Percentiles rank a stretch among this genome's conserved stretches.
Conservation (phyloP, 1,140 invertebrate genomes). For the Caerostris darwini region DNA sequence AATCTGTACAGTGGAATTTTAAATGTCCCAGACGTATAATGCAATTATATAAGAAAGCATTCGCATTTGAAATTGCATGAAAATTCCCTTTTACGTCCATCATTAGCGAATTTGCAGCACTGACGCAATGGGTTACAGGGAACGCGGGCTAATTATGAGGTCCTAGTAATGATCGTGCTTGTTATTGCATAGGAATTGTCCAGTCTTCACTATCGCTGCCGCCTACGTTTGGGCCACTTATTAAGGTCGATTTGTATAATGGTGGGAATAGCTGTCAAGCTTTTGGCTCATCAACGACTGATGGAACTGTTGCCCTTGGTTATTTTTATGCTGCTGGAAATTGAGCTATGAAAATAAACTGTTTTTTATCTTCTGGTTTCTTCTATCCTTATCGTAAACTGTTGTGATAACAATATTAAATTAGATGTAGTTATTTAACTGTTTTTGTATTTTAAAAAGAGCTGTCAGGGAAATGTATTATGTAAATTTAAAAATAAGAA, state of each 20-base stretch:
- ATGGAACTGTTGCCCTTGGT: not conserved
- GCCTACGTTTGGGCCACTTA: conserved; percentile 31
- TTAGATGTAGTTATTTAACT: too few relatives aligned
- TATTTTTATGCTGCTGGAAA: not conserved
- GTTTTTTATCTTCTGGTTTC: too few relatives aligned
- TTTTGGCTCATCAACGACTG: not conserved
- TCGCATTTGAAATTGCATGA: not conserved
- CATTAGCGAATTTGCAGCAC: conserved; percentile 5
- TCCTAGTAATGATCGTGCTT: conserved; percentile 13
- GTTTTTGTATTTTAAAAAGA: too few relatives aligned
- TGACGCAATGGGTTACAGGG: conserved; percentile 13
- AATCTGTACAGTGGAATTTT: not conserved
- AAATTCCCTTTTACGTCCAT: not conserved
- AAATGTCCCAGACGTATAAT: not conserved
- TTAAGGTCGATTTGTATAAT: not conserved
- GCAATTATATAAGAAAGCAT: not conserved
- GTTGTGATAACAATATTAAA: too few relatives aligned
- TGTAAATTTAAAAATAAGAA: too few relatives aligned
- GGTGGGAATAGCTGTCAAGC: not conserved
- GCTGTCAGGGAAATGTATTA: too few relatives aligned
- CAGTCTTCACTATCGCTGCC: not conserved
- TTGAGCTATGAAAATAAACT: not conserved
- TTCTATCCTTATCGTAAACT: too few relatives aligned
- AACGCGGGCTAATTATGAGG: conserved; percentile 25
- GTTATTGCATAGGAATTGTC: conserved; percentile 15